Evolutionary conservation across 2,113 vertebrate genomes (phyloP), one percentile per base, ranked within the genome.

Genomic region (Peucedramus taeniatus): DNA sequence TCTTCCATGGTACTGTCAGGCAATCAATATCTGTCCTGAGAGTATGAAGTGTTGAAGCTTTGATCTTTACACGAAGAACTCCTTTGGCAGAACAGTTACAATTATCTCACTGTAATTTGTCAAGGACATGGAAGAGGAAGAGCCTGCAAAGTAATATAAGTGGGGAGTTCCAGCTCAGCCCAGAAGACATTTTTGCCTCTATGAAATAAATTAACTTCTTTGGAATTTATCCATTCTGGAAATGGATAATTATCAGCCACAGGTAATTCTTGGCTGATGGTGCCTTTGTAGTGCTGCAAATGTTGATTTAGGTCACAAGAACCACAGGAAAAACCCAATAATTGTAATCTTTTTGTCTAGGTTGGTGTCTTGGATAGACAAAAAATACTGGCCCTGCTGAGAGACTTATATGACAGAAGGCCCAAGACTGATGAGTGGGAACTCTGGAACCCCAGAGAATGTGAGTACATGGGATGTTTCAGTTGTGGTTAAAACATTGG

Each of bases 361-460:
- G 66, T 96, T 37, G 97, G 98, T 53, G 63, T 97, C 91, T 91
- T 98, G 92, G 83, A 98, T 44, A 97, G 98, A 63, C 93, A 87
- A 60, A 97, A 96, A 83, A 93, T 98, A 45, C 84, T 98, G 61
- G 50, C 70, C 18, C 82, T 98, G 16, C 84, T 98, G 92, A 93
- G 90, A 96, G 60, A 31, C 17, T 98, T 98, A 92, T 98, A 98
- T 47, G 96, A 98, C 71, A 87, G 64, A 75, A 96, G 53, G 69
- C 33, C 87, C 0, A 9, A n/a, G 79, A 18, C 2, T 14, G 30
- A 69, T 30, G 95, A 60, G 77, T 42, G 19, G 66, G 45, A 96
- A 87, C 92, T 98, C 31, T 85, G 94, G 56, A 97, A 98, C 86
- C 98, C 98, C 20, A 97, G 96, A 50, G 95, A 97, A 44, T 98